phyloP scores from a whole-genome alignment of 2,797 vertebrate species.

The Uromys caudimaculatus region DNA sequence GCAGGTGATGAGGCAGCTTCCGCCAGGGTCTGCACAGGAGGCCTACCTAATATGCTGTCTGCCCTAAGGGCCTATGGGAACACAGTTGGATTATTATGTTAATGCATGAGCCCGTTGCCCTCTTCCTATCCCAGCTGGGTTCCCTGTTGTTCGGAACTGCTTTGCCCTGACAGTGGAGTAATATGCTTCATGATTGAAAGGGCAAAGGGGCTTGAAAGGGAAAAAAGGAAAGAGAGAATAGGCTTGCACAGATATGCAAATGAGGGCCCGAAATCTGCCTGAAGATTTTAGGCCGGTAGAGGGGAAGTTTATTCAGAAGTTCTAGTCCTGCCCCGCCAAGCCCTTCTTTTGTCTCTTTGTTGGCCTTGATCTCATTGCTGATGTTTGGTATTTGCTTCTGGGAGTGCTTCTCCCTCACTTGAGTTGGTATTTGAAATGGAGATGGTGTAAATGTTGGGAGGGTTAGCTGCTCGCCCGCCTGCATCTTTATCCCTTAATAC shows the following conservation, averaged over 20 bases:
- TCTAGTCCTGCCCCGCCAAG: conserved; percentile 67
- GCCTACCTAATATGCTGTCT: conserved; percentile 98
- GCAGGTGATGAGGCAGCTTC: conserved; percentile 91
- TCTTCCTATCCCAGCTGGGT: conserved; percentile 99
- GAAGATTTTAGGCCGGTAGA: conserved; percentile 79
- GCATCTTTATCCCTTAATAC: conserved; percentile 77
- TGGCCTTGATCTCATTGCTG: conserved; percentile 41
- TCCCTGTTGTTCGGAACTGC: conserved; percentile 98
- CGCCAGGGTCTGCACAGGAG: conserved; percentile 89
- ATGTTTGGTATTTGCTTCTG: conserved; percentile 60
- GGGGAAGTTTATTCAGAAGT: conserved; percentile 86
- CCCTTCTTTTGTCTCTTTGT: conserved; percentile 83
- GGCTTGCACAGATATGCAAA: conserved; percentile 94
- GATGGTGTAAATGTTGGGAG: conserved; percentile 65
- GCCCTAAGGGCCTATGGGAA: conserved; percentile 98
- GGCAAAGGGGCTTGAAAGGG: conserved; percentile 95
- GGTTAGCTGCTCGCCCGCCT: background rate
- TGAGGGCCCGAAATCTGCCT: conserved; percentile 91
- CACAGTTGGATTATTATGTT: conserved; percentile 99
- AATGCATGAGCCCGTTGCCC: conserved; percentile 99
- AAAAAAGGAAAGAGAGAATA: conserved; percentile 91
- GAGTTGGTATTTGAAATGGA: conserved; percentile 71
- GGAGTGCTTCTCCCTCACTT: conserved; percentile 82
- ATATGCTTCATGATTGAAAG: conserved; percentile 99
- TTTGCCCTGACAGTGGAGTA: conserved; percentile 99